phyloP scores from a whole-genome alignment of 2,113 vertebrate species.

The Pomatostomus ruficeps region DNA sequence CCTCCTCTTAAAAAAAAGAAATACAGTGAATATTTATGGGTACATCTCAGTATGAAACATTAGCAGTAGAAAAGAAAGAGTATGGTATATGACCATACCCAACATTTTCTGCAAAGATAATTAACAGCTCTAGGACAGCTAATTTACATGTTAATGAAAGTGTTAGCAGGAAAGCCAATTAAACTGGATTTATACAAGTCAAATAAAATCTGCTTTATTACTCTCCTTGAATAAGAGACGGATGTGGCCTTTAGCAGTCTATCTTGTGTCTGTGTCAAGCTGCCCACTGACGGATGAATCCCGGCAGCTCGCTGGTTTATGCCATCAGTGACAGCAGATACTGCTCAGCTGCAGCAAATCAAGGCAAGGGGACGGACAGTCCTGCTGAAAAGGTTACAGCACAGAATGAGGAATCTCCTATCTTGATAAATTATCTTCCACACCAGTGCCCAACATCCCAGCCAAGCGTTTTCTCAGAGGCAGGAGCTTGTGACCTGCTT shows the following conservation, averaged over 20 bases:
- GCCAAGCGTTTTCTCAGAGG: background rate
- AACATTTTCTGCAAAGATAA: constrained; percentile 37
- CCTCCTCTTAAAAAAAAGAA: background rate
- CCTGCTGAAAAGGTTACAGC: background rate
- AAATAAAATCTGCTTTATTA: constrained; percentile 52
- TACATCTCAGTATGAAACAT: background rate
- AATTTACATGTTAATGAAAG: constrained; percentile 64
- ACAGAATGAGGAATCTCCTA: background rate
- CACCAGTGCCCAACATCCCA: background rate
- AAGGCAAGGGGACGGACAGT: background rate
- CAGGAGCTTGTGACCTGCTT: background rate
- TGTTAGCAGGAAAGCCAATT: constrained; percentile 41
- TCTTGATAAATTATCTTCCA: background rate
- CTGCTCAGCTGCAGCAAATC: background rate
- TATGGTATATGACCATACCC: background rate
- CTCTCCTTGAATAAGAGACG: constrained; percentile 6
- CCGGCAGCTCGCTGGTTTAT: background rate
- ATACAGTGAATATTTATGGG: background rate
- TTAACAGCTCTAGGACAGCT: constrained; percentile 52
- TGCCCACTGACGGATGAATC: background rate
- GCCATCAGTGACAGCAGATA: background rate
- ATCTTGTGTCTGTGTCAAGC: background rate
- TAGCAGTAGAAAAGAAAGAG: background rate
- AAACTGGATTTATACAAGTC: constrained; percentile 55
- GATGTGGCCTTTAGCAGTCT: constrained; percentile 11